These are phyloP conservation scores for Rhadina sibilatrix DNA, from an alignment of 2,113 vertebrate species.

Conservation along the genomic window DNA sequence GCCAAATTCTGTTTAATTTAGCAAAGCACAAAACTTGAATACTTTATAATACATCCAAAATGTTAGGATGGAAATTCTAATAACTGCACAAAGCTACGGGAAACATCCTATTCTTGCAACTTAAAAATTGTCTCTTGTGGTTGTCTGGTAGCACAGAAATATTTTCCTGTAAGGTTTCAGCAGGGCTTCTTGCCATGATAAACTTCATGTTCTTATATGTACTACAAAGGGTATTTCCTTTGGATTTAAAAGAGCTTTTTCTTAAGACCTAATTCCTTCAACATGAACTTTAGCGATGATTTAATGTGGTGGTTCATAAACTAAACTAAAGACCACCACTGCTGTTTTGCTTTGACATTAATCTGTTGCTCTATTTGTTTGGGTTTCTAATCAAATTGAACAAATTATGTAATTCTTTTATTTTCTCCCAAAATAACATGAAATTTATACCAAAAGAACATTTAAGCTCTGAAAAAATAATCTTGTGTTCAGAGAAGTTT, in stretches of 20 bases:
- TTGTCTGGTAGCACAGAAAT: conserved; percentile 49
- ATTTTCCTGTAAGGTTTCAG: conserved; percentile 20
- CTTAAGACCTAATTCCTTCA: background rate
- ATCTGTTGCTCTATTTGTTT: background rate
- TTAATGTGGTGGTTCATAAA: background rate
- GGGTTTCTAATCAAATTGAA: background rate
- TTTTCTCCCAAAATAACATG: background rate
- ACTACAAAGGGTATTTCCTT: conserved; percentile 42
- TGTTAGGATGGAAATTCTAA: background rate
- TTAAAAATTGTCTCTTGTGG: conserved; percentile 47
- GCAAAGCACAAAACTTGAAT: background rate
- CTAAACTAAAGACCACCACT: background rate
- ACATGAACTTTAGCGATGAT: background rate
- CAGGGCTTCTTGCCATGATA: conserved; percentile 28
- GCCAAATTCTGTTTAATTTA: background rate
- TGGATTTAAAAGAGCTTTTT: conserved; percentile 10
- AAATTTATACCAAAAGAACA: background rate
- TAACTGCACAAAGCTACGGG: background rate
- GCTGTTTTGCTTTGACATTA: background rate
- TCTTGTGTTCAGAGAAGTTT: background rate
- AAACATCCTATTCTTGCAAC: conserved; percentile 24
- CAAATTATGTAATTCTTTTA: background rate
- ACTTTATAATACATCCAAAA: background rate
- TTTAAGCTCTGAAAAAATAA: background rate
- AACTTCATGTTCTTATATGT: conserved; percentile 1